Percentiles rank a stretch among this genome's conserved stretches.
phyloP scores from a whole-genome alignment of 2,113 vertebrate genomes.

The Psephotus haematonotus region DNA sequence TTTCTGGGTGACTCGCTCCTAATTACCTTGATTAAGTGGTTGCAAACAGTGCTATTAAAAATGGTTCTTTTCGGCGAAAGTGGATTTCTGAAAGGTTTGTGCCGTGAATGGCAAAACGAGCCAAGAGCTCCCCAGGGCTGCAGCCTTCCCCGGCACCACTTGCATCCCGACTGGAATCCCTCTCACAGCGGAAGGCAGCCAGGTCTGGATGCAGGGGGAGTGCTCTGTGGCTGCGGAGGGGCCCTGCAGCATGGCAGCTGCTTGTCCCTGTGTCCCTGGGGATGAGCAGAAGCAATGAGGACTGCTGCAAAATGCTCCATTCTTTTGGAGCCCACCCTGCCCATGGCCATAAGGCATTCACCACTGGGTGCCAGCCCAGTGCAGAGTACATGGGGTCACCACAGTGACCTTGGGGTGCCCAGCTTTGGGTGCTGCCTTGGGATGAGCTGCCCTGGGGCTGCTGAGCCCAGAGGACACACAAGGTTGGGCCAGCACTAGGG shows the following conservation, averaged over 20 bases:
- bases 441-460: background rate
- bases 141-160: background rate
- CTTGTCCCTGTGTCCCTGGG: accelerated
- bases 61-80: constrained; percentile 29
- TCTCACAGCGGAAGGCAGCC: background rate
- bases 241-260: background rate
- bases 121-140: background rate
- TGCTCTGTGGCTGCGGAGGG: background rate
- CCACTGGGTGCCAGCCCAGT: background rate
- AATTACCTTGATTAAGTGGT: constrained; percentile 72
- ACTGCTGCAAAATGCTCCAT: background rate
- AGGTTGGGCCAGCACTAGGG: background rate
- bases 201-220: background rate
- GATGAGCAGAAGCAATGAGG: background rate
- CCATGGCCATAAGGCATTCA: background rate
- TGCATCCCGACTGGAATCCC: background rate
- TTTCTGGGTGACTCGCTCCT: constrained; percentile 71
- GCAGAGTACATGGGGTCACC: accelerated
- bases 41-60: constrained; percentile 65
- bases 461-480: background rate
- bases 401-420: background rate
- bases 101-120: constrained; percentile 21
- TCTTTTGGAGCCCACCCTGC: background rate
- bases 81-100: constrained; percentile 54
- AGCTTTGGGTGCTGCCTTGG: background rate